These are phyloP conservation scores for Cepphus grylle DNA, from an alignment of 2,113 vertebrate species.

Conservation along the genomic window DNA sequence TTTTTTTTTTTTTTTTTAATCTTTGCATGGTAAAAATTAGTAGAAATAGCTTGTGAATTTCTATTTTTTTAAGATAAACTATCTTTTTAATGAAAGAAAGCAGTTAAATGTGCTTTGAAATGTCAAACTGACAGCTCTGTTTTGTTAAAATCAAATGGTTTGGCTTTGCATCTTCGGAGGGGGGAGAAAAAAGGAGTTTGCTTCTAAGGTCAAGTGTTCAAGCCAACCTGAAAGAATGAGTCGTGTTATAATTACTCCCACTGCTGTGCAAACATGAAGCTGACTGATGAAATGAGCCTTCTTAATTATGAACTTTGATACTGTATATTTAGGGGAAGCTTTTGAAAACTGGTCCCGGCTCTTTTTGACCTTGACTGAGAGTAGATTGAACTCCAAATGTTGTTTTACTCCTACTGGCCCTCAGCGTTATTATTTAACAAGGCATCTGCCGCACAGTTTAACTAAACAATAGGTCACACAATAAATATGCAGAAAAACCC, in stretches of 20 bases:
- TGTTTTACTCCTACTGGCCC: neutral
- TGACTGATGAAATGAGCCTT: constrained; percentile 1
- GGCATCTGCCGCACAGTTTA: neutral
- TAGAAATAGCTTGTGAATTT: neutral
- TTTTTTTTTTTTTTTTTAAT: neutral
- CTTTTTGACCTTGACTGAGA: constrained; percentile 28
- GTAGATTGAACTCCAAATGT: neutral
- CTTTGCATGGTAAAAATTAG: neutral
- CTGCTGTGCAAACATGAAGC: constrained; percentile 19
- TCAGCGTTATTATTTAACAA: neutral
- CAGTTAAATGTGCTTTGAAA: constrained; percentile 12
- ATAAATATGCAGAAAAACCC: neutral
- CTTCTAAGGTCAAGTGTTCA: constrained; percentile 40
- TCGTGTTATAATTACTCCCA: constrained; percentile 31
- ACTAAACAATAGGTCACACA: neutral
- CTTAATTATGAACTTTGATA: constrained; percentile 10
- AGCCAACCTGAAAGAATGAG: constrained; percentile 56
- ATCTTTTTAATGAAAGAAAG: neutral
- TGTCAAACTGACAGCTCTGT: constrained; percentile 10
- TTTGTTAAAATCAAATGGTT: constrained; percentile 36
- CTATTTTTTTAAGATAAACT: constrained; percentile 7
- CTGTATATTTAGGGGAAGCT: neutral
- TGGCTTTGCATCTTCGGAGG: neutral
- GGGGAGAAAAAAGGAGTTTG: neutral
- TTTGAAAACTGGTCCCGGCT: neutral